phyloP scores from a whole-genome alignment of 1,140 invertebrate species.

The Drosophila sproati region DNA sequence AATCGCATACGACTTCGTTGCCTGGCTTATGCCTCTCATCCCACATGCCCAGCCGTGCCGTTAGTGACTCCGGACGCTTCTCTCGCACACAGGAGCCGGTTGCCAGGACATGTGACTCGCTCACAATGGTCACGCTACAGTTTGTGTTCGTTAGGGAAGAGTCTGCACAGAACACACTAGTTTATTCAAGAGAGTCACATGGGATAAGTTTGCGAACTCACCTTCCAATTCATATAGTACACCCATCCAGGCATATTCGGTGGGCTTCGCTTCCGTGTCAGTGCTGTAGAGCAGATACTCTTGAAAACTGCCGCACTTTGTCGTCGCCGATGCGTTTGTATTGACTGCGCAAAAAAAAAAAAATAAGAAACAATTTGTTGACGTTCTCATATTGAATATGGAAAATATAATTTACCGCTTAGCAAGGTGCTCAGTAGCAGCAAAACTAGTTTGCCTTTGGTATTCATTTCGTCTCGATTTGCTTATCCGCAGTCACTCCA shows the following conservation, averaged over 20 bases:
- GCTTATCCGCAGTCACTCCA: conserved; percentile 24
- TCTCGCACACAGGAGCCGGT: conserved; percentile 50
- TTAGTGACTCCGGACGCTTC: conserved; percentile 15
- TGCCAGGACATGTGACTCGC: conserved; percentile 47
- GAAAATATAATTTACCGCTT: conserved; percentile 21
- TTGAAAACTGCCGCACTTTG: conserved; percentile 47
- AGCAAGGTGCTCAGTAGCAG: conserved; percentile 30
- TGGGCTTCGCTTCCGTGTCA: conserved; percentile 32
- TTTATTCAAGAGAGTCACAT: too few relatives aligned
- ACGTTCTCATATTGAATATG: not conserved
- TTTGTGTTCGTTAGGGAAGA: not conserved
- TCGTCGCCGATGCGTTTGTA: not conserved
- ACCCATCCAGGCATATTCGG: conserved; percentile 62
- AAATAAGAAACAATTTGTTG: not conserved
- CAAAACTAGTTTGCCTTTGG: conserved; percentile 42
- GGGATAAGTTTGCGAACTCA: too few relatives aligned
- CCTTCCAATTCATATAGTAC: conserved; percentile 16
- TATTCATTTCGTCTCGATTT: conserved; percentile 20
- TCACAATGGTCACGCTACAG: conserved; percentile 56
- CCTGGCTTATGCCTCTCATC: conserved; percentile 28
- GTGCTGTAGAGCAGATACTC: conserved; percentile 45
- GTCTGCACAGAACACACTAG: too few relatives aligned
- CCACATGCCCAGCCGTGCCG: conserved; percentile 52
- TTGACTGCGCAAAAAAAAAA: too few relatives aligned
- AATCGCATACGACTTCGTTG: conserved; percentile 47